Evolutionary conservation across 92 coral and sea anemone species (phyloP), one percentile per base, ranked within the genome.

Genomic region (Scolanthus callimorphus): DNA sequence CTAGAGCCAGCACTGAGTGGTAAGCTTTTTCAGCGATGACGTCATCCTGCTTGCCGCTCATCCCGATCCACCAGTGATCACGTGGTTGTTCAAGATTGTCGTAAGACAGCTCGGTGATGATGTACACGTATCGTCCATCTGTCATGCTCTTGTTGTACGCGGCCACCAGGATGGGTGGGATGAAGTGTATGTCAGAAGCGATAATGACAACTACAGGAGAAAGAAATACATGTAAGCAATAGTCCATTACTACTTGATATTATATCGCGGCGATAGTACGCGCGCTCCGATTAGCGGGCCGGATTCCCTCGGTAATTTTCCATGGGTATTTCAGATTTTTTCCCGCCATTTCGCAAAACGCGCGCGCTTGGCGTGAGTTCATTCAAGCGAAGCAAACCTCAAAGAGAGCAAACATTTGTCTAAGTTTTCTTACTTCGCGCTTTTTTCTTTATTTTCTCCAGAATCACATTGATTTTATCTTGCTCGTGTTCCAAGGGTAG

Each of bases 401-500:
- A n/a, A n/a, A n/a, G n/a, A n/a, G n/a, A n/a, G n/a, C n/a, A n/a
- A n/a, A n/a, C n/a, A n/a, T n/a, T n/a, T n/a, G n/a, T n/a, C n/a
- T n/a, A n/a, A n/a, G n/a, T n/a, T n/a, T n/a, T n/a, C 89, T 85
- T 47, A 90, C 97, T 75, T 80, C 97, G 73, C 15, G 90, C 87
- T 51, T 63, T 79, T 41, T 20, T 53, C 66, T 82, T 69, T 22
- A 82, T 67, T 39, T 70, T 57, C 29, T 57, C 65, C 56, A 90
- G 39, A 15, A 71, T 52, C 1, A 46, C 28, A 19, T 71, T 65
- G 38, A 81, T 52, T 55, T 37, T 29, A 15, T 52, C 55, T 8
- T 12, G 9, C 30, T 56, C 73, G 37, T 77, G 74, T 29, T 64
- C 83, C 65, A 61, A 1, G 4, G 94, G 83, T 37, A 90, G 49